A percentile compares a stretch with the other conserved stretches of the same genome.
Evolutionary conservation across 2,113 vertebrate species (phyloP).

Genomic region (Nestor notabilis): DNA sequence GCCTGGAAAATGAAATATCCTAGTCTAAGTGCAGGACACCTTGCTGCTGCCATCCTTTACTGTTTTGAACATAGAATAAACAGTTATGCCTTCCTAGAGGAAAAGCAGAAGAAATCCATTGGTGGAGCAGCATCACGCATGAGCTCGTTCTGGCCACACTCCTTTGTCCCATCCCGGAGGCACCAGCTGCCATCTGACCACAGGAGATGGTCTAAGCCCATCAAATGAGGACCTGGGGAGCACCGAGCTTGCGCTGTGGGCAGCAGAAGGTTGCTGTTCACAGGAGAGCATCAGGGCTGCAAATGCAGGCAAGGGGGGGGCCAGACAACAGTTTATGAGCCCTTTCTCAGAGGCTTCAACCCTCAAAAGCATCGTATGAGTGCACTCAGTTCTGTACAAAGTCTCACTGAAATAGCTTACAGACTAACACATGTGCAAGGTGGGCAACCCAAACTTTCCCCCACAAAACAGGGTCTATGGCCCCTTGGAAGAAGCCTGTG

Average conservation of each 20-base stretch:
- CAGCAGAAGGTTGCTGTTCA: background rate
- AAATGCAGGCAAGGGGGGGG: background rate
- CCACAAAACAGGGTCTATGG: background rate
- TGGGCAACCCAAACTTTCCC: background rate
- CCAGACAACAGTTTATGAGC: background rate
- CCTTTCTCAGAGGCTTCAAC: background rate
- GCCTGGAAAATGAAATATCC: background rate
- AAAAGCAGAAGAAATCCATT: background rate
- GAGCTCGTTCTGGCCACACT: accelerated
- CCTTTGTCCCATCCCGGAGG: background rate
- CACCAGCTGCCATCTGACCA: background rate
- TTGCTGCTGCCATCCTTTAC: accelerated
- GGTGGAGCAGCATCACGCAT: accelerated
- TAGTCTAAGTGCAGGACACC: background rate
- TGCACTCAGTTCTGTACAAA: background rate
- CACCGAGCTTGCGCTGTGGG: accelerated
- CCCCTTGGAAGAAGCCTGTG: background rate
- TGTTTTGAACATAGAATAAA: background rate
- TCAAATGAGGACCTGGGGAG: background rate
- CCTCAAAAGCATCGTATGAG: background rate
- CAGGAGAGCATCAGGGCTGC: background rate
- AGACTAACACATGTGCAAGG: background rate
- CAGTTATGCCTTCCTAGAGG: background rate
- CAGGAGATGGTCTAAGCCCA: accelerated
- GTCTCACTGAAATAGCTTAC: background rate